Conservation (phyloP, 1,140 invertebrate genomes). For the Zaprionus nigranus region DNA sequence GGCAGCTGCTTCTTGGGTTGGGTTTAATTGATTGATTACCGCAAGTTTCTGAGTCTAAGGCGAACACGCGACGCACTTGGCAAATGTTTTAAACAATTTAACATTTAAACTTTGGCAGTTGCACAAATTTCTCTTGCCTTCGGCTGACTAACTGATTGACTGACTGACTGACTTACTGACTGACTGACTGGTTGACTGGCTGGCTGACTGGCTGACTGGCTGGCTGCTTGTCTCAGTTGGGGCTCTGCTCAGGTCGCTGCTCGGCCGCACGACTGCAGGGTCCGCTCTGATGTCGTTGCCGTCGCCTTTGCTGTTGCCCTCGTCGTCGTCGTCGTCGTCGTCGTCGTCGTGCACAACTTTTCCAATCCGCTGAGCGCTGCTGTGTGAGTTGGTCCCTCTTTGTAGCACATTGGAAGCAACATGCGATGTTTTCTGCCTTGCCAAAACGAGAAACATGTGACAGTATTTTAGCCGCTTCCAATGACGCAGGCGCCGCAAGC, state of each 20-base stretch:
- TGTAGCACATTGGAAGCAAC: conserved; percentile 75
- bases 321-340: background rate
- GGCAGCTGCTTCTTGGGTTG: conserved; percentile 27
- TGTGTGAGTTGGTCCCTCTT: conserved; percentile 37
- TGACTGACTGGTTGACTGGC: conserved; percentile 5
- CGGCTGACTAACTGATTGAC: conserved; percentile 4
- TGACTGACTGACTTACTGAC: conserved; percentile 20
- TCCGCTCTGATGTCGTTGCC: conserved; percentile 15
- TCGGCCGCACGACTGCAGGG: conserved; percentile 46
- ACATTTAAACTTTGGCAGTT: conserved; percentile 58
- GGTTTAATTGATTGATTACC: conserved; percentile 74
- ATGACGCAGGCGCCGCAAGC: conserved; percentile 56
- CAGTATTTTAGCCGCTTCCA: conserved; percentile 61
- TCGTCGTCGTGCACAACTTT: conserved; percentile 33
- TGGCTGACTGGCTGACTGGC: conserved; percentile 15
- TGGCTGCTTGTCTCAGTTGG: conserved; percentile 29
- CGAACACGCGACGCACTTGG: conserved; percentile 47
- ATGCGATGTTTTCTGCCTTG: conserved; percentile 43
- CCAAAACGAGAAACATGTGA: conserved; percentile 63
- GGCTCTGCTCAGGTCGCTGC: conserved; percentile 37
- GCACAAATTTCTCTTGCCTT: conserved; percentile 31
- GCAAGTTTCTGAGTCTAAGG: conserved; percentile 26
- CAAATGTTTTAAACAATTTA: conserved; percentile 50
- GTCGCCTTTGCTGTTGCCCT: background rate
- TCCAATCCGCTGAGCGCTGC: conserved; percentile 25